Evolutionary conservation across 2,888 invertebrate genomes (phyloP), one percentile per base, ranked within the genome.

Genomic region (Seira ritae): DNA sequence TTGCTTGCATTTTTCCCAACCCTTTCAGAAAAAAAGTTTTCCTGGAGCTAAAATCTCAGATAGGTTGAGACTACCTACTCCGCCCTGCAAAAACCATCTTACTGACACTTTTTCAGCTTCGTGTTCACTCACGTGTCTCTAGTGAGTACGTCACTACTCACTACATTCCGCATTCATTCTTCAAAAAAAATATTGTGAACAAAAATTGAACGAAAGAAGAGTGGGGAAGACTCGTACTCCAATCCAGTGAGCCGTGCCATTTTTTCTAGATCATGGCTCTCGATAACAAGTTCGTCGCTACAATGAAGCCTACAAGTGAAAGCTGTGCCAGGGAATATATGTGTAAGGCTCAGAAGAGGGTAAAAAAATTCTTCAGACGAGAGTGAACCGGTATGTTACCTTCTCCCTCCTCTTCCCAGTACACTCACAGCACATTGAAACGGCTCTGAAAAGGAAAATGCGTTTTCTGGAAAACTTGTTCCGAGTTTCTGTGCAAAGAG

Each of bases 151-250:
- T 62, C 62, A 62, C 20, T 62, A 22, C 62, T 19, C 20, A 62
- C 19, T 62, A 62, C 20, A 62, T 19, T 50, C 50, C 17, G 17
- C 50, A 12, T 50, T 50, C 50, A 50, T 50, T n/a, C 50, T 50
- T 50, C 50, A 50, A 50, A 50, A 50, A 8, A 15, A 20, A 62
- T 8, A 62, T 8, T 22, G 19, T 22, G 78, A 50, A 55, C n/a
- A 55, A 24, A 37, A 50, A 60, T 17, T n/a, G 68, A 42, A 50
- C 69, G 50, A 68, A 85, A 42, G 62, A 46, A 75, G 42, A 68
- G 75, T 55, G 72, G 46, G 76, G 74, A 31, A 75, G 65, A 69
- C 2, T 31, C 31, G 3, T 4, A 31, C 31, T 31, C 60, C 60
- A 76, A 73, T 60, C 42, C 60, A 42, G 17, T 42, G 68, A 31